Conservation (phyloP, 2,797 vertebrate species). For the Gymnopithys bicolor region DNA sequence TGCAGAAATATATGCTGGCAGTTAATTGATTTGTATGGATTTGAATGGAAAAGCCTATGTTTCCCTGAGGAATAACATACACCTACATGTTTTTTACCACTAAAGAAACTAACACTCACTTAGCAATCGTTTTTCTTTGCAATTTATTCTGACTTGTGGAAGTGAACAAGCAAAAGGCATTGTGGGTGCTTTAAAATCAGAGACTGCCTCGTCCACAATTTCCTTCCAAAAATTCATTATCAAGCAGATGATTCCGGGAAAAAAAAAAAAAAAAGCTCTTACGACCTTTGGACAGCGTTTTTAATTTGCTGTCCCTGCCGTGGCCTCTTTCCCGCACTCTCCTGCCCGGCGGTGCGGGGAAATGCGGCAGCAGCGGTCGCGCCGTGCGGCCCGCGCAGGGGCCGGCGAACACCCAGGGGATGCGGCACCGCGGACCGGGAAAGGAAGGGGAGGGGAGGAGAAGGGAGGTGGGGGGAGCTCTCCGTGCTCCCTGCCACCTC, state of each 20-base stretch:
- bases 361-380: not conserved
- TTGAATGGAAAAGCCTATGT: not conserved
- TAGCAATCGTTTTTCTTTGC: not conserved
- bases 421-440: too few relatives aligned
- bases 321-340: too few relatives aligned
- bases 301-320: rapidly evolving
- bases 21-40: not conserved
- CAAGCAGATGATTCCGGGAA: not conserved
- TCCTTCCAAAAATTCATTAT: not conserved
- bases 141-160: not conserved
- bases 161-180: not conserved
- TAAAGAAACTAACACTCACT: not conserved
- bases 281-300: not conserved
- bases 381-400: not conserved
- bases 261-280: not conserved
- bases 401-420: not conserved
- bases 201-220: not conserved
- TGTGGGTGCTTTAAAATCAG: not conserved
- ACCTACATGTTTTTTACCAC: not conserved
- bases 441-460: too few relatives aligned
- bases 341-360: too few relatives aligned
- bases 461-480: too few relatives aligned
- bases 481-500: too few relatives aligned
- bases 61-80: not conserved
- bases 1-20: not conserved